These are phyloP conservation scores for Elegia similella DNA, from an alignment of 2,888 invertebrate species.

Conservation along the genomic window DNA sequence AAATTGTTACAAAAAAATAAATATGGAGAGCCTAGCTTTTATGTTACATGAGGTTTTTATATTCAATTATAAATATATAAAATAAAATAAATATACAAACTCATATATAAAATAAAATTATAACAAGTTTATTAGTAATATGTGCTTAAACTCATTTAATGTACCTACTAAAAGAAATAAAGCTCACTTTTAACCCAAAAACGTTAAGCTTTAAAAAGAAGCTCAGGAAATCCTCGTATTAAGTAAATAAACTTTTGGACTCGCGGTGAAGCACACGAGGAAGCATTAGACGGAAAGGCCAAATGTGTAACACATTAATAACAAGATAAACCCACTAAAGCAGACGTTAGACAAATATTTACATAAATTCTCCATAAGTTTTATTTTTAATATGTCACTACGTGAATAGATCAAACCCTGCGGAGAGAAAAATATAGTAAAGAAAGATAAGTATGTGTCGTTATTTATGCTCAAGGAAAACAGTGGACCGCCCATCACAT, in stretches of 20 bases:
- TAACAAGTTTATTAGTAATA: too few relatives aligned
- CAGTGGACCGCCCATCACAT: not conserved
- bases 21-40: too few relatives aligned
- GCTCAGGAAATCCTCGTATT: not conserved
- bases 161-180: too few relatives aligned
- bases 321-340: not conserved
- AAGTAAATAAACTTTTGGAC: not conserved
- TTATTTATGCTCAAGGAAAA: not conserved
- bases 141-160: too few relatives aligned
- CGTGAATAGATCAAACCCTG: not conserved
- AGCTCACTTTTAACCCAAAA: not conserved
- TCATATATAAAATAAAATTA: too few relatives aligned
- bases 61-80: too few relatives aligned
- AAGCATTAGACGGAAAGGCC: constrained; percentile 1
- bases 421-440: not conserved
- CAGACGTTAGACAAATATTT: constrained; percentile 10
- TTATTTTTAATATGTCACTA: not conserved
- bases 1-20: too few relatives aligned
- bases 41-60: too few relatives aligned
- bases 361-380: constrained; percentile 1
- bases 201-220: not conserved
- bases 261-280: not conserved
- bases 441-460: not conserved
- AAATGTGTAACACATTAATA: constrained; percentile 12
- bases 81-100: too few relatives aligned